These are phyloP conservation scores for Drosophila orena DNA, from an alignment of 1,140 invertebrate species.

Conservation along the genomic window DNA sequence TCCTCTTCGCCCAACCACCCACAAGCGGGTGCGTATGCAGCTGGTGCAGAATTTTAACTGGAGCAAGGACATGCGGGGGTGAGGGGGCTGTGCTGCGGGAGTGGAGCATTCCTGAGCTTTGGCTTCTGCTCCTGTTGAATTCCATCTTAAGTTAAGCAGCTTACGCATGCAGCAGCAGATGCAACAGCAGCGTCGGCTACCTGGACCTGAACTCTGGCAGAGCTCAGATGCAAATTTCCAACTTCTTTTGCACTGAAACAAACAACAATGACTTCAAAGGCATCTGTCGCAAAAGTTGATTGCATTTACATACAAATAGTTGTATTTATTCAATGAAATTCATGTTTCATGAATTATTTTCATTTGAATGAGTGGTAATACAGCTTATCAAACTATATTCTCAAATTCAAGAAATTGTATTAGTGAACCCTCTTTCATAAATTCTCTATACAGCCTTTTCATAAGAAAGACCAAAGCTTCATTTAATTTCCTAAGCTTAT, in stretches of 20 bases:
- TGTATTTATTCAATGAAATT: too few relatives aligned
- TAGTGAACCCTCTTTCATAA: too few relatives aligned
- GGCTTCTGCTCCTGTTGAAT: slow-evolving; percentile 63
- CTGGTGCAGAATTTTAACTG: slow-evolving; percentile 67
- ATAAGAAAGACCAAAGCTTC: too few relatives aligned
- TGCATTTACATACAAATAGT: too few relatives aligned
- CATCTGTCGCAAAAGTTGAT: neutral
- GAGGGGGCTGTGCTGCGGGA: slow-evolving; percentile 4
- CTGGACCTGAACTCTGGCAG: slow-evolving; percentile 30
- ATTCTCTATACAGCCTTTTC: too few relatives aligned
- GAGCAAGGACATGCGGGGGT: slow-evolving; percentile 63
- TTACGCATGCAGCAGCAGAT: slow-evolving; percentile 58
- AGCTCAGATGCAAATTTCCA: neutral
- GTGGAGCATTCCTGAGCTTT: slow-evolving; percentile 65
- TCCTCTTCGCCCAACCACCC: neutral
- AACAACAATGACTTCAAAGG: neutral
- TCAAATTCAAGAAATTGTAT: too few relatives aligned
- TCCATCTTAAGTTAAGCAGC: slow-evolving; percentile 75
- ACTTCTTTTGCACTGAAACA: neutral
- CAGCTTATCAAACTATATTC: too few relatives aligned
- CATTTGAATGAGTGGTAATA: too few relatives aligned
- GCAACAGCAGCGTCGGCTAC: slow-evolving; percentile 17
- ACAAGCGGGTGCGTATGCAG: slow-evolving; percentile 62
- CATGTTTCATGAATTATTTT: too few relatives aligned
- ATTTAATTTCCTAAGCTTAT: too few relatives aligned